A percentile compares a stretch with the other conserved stretches of the same genome.
These are phyloP conservation scores for Lasaia peninsularis DNA, from an alignment of 1,140 invertebrate genomes.

Conservation along the genomic window DNA sequence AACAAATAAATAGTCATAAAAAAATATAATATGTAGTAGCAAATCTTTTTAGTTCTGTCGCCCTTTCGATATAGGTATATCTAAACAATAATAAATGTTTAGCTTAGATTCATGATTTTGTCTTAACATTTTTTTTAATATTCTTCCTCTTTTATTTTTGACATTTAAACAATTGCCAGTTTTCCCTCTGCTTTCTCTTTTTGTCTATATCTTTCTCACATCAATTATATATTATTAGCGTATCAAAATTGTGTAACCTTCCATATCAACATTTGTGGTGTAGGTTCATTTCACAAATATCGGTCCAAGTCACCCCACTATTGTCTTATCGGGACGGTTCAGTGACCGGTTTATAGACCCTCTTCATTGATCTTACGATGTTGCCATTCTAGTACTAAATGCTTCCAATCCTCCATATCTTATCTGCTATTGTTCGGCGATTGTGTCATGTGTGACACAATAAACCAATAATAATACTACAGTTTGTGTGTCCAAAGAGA, in stretches of 20 bases:
- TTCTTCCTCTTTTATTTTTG: no score
- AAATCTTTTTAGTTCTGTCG: no score
- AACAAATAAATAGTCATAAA: no score
- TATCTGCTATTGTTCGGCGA: constrained; percentile 20
- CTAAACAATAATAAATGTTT: no score
- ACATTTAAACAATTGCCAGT: no score
- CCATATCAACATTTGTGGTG: not conserved
- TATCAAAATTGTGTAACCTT: not conserved
- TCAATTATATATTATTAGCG: not conserved
- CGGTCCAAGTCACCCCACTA: constrained; percentile 20
- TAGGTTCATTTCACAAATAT: constrained; percentile 28
- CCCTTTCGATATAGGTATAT: no score
- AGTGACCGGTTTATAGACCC: constrained; percentile 51
- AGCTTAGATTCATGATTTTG: no score
- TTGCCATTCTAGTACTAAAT: constrained; percentile 26
- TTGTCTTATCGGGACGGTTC: constrained; percentile 41
- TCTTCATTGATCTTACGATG: constrained; percentile 40
- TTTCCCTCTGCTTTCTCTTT: no score
- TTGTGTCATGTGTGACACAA: constrained; percentile 3
- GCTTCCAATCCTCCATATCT: constrained; percentile 26
- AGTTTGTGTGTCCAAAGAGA: not conserved
- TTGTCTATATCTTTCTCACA: no score
- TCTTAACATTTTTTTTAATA: no score
- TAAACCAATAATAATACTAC: not conserved
- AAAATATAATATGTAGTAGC: no score